Percentiles rank a stretch among this genome's conserved stretches.
phyloP scores from a whole-genome alignment of 2,113 vertebrate species.

The Ia io region DNA sequence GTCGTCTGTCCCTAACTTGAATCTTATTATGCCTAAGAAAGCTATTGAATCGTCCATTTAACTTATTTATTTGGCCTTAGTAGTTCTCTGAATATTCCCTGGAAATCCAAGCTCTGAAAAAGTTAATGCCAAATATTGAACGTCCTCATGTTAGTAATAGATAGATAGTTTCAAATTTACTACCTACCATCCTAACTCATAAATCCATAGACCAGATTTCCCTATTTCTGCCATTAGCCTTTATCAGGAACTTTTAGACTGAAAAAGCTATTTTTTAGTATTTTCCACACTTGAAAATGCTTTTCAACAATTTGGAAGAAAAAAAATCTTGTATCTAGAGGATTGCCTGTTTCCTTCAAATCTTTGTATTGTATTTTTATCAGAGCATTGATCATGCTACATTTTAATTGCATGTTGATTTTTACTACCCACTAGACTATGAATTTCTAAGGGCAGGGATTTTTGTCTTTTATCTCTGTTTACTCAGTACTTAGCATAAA shows the following conservation, averaged over 20 bases:
- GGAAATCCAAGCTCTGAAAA: neutral
- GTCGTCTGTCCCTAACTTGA: neutral
- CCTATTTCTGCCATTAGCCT: neutral
- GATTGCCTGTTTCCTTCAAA: neutral
- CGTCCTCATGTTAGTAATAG: neutral
- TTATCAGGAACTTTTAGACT: neutral
- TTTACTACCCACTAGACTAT: neutral
- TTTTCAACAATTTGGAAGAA: neutral
- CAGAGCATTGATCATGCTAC: neutral
- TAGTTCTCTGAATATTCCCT: neutral
- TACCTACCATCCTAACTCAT: neutral
- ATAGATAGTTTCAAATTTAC: neutral
- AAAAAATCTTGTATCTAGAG: neutral
- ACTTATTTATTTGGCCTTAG: neutral
- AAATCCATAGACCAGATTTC: neutral
- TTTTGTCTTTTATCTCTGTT: conserved; percentile 27
- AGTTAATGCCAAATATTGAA: neutral
- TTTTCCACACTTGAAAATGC: neutral
- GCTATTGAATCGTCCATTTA: neutral
- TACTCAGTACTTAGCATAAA: neutral
- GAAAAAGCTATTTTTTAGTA: neutral
- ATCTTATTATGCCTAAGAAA: neutral
- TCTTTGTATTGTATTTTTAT: neutral
- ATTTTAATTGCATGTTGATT: conserved; percentile 1
- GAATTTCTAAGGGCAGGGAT: neutral